A percentile compares a stretch with the other conserved stretches of the same genome.
Evolutionary conservation across 2,797 vertebrate species (phyloP).

Genomic region (Coregonus suidteri): DNA sequence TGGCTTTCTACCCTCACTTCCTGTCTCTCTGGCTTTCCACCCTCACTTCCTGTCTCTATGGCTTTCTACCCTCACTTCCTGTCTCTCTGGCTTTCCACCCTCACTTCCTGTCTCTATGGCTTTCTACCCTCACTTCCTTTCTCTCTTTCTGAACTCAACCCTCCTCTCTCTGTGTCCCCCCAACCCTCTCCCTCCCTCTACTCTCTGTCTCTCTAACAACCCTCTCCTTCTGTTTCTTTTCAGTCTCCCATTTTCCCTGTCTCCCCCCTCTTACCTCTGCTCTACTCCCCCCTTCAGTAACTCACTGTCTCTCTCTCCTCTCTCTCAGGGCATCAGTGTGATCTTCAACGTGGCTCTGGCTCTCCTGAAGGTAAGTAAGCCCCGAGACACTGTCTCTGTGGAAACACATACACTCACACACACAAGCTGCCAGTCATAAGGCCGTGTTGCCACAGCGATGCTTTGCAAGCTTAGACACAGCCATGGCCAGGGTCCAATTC

Average conservation of each 20-base stretch:
- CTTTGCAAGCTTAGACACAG: conserved; percentile 7
- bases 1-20: too few relatives aligned
- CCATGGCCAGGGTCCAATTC: conserved; percentile 7
- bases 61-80: too few relatives aligned
- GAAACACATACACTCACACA: background rate
- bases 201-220: background rate
- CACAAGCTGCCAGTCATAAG: background rate
- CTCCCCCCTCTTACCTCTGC: background rate
- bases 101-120: background rate
- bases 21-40: too few relatives aligned
- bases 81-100: background rate
- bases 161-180: background rate
- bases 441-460: conserved; percentile 32
- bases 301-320: background rate
- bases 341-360: conserved; percentile 98
- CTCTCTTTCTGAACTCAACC: background rate
- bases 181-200: background rate
- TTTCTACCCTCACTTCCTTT: background rate
- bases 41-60: too few relatives aligned
- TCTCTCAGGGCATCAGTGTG: conserved; percentile 92
- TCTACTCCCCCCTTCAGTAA: background rate
- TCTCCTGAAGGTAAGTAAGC: conserved; percentile 87
- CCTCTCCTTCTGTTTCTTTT: background rate
- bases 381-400: background rate
- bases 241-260: too few relatives aligned